Percentiles rank a stretch among this genome's conserved stretches.
phyloP scores from a whole-genome alignment of 2,888 invertebrate species.

The Thumatha senex region DNA sequence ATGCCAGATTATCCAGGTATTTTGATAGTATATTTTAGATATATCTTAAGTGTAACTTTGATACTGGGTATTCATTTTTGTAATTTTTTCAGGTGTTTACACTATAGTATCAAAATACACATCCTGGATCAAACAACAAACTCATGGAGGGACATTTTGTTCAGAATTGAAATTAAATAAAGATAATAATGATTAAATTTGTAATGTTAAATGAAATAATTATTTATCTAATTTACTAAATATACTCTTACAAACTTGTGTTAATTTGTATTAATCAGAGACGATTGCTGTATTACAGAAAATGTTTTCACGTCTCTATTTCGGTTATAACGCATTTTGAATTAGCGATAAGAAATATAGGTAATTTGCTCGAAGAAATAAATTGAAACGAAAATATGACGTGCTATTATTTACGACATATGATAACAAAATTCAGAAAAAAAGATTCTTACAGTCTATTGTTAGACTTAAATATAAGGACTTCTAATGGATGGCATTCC shows the following conservation, averaged over 20 bases:
- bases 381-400: constrained; percentile 30
- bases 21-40: background rate
- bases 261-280: constrained; percentile 13
- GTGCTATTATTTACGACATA: constrained; percentile 30
- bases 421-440: constrained; percentile 22
- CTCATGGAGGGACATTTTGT: constrained; percentile 67
- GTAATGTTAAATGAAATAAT: constrained; percentile 15
- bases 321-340: constrained; percentile 20
- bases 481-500: constrained; percentile 13
- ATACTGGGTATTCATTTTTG: background rate
- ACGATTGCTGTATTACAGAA: constrained; percentile 15
- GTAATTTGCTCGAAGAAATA: constrained; percentile 31
- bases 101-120: constrained; percentile 81
- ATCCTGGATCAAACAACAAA: constrained; percentile 77
- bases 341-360: constrained; percentile 36
- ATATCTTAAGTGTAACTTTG: background rate
- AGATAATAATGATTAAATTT: constrained; percentile 14
- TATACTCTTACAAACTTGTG: constrained; percentile 8
- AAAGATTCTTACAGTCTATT: constrained; percentile 6
- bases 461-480: constrained; percentile 2
- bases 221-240: constrained; percentile 15
- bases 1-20: constrained; percentile 81
- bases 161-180: constrained; percentile 4
- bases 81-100: constrained; percentile 77
- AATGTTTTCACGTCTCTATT: constrained; percentile 12